Conservation (phyloP, 2,888 invertebrate species). For the Gymnosoma rotundatum region DNA sequence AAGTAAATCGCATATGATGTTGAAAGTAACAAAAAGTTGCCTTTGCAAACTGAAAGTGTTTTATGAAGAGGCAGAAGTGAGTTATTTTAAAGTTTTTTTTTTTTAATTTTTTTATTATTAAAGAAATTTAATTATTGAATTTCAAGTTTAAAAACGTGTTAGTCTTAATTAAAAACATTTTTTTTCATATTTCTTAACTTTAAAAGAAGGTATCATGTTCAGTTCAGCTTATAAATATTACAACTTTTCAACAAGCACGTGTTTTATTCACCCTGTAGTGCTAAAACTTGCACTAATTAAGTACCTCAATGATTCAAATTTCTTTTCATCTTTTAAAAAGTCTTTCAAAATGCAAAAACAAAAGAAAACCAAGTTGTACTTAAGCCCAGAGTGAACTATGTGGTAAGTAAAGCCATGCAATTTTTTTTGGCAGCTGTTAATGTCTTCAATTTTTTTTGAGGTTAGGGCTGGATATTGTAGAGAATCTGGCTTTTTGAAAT, state of each 20-base stretch:
- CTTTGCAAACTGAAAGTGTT: constrained; percentile 18
- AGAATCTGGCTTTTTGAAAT: too few relatives aligned
- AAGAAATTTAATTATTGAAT: constrained; percentile 20
- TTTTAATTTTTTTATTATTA: not conserved
- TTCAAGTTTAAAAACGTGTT: constrained; percentile 67
- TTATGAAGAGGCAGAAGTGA: constrained; percentile 7
- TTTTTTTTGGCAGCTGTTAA: too few relatives aligned
- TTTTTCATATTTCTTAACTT: not conserved
- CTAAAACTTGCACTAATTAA: too few relatives aligned
- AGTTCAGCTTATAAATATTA: not conserved
- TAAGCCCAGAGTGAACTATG: too few relatives aligned
- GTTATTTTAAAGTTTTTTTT: not conserved
- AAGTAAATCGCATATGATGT: constrained; percentile 55
- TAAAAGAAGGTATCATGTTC: not conserved
- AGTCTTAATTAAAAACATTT: constrained; percentile 45
- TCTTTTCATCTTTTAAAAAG: too few relatives aligned
- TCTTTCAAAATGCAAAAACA: too few relatives aligned
- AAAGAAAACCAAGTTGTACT: too few relatives aligned
- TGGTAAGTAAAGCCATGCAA: too few relatives aligned
- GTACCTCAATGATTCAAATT: too few relatives aligned
- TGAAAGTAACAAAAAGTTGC: constrained; percentile 34
- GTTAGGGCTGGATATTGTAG: too few relatives aligned
- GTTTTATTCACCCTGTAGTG: not conserved
- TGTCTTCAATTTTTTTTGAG: too few relatives aligned
- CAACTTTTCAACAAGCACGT: constrained; percentile 18